Evolutionary conservation across 2,888 invertebrate genomes (phyloP), one percentile per base, ranked within the genome.

Genomic region (Digitonthophagus gazella): DNA sequence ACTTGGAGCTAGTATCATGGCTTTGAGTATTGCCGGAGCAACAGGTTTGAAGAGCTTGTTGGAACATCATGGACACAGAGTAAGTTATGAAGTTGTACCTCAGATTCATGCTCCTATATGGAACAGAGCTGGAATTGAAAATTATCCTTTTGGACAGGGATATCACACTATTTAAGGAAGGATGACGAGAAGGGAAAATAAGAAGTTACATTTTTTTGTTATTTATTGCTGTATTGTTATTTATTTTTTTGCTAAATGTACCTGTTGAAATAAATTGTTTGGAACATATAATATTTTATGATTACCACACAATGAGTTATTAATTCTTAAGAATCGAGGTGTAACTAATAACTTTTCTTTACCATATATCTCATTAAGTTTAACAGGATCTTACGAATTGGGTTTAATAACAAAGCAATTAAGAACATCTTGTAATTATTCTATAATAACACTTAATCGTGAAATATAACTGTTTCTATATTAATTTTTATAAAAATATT

Each of bases 1-100:
- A 67, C 83, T 90, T 67, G 88, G 87, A 69, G 85, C 87, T 22
- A 88, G 90, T 64, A 77, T 89, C 58, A 83, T 88, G 72, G 88
- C 90, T 20, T 82, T 90, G 71, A 81, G 88, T 54, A 82, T 90
- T 55, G 87, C 89, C 18, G 88, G 87, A 55, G 81, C 79, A 0
- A 76, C 79, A 0, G 82, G 79, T 3, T 75, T 83, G 58, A 82
- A 81, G 72, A 78, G 77, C 65, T 68, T 80, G 0, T 68, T 82
- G n/a, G 80, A 82, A 58, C 75, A 74, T 58, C 76, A 79, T 66
- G 68, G 68, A 19, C 54, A 67, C 5, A 79, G 79, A 66, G 73
- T 82, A 2, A 78, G 80, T 11, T 82, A 82, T 67, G 82, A 82
- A 72, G 78, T 83, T 11, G 77, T 83, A 8, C 80, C 82, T 15